Conservation (phyloP, 2,113 vertebrate genomes). For the Platysteira castanea region DNA sequence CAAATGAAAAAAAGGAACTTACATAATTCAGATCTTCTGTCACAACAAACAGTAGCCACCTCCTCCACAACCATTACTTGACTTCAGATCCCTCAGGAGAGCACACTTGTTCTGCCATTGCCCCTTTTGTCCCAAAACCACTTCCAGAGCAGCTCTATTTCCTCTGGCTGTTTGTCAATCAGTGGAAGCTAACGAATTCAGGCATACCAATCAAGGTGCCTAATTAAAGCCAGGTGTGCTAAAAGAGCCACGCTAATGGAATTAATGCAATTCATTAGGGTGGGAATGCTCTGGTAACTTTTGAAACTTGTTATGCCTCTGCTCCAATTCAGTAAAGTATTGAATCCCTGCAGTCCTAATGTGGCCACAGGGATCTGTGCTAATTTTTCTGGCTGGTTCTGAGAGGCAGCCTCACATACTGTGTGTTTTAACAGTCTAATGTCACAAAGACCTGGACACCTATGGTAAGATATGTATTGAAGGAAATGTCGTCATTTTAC, state of each 20-base stretch:
- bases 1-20: neutral
- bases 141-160: neutral
- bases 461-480: neutral
- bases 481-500: neutral
- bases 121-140: neutral
- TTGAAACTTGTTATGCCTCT: neutral
- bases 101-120: fast-evolving
- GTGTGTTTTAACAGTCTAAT: neutral
- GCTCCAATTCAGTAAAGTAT: neutral
- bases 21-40: neutral
- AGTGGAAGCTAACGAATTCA: neutral
- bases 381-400: neutral
- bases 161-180: neutral
- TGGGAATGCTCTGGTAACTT: neutral
- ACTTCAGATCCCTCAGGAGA: neutral
- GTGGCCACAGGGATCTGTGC: neutral
- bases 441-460: neutral
- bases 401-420: neutral
- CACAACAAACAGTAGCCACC: neutral
- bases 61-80: neutral
- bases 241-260: neutral
- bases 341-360: neutral
- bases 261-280: neutral
- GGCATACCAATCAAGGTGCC: neutral
- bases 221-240: neutral